These are phyloP conservation scores for Balanococcus diminutus DNA, from an alignment of 2,888 invertebrate species.

Conservation along the genomic window DNA sequence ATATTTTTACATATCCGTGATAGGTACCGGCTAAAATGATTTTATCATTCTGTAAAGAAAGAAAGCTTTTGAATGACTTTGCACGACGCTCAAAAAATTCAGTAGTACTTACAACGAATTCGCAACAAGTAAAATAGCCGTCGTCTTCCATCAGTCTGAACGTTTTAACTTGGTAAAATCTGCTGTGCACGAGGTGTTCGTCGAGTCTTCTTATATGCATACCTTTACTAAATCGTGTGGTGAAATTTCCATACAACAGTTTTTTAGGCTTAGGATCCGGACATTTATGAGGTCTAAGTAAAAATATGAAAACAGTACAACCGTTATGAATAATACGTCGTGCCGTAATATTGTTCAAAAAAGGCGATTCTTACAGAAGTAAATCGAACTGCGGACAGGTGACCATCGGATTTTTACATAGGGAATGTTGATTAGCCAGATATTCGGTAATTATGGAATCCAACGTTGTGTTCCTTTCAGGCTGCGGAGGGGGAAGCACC, in stretches of 20 bases:
- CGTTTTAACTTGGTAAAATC: slow-evolving; percentile 77
- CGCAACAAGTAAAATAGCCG: slow-evolving; percentile 77
- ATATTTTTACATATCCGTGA: slow-evolving; percentile 86
- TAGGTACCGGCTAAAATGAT: slow-evolving; percentile 86
- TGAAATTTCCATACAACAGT: slow-evolving; percentile 74
- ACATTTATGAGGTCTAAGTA: slow-evolving; percentile 88
- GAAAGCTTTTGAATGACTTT: too few relatives aligned
- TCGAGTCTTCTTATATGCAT: slow-evolving; percentile 73
- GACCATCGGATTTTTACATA: slow-evolving; percentile 96
- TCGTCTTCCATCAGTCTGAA: slow-evolving; percentile 74
- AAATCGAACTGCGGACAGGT: slow-evolving; percentile 97
- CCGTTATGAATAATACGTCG: not conserved
- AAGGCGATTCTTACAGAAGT: slow-evolving; percentile 76
- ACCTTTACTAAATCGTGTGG: slow-evolving; percentile 67
- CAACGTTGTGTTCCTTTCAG: slow-evolving; percentile 68
- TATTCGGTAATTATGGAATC: slow-evolving; percentile 96
- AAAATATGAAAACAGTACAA: slow-evolving; percentile 20
- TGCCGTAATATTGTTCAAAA: too few relatives aligned
- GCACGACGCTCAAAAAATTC: too few relatives aligned
- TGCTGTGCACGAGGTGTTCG: slow-evolving; percentile 81
- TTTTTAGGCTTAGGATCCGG: slow-evolving; percentile 81
- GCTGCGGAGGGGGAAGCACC: slow-evolving; percentile 36
- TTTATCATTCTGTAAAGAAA: slow-evolving; percentile 62
- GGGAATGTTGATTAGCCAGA: slow-evolving; percentile 94
- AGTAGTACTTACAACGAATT: slow-evolving; percentile 65